Evolutionary conservation across 2,113 vertebrate species (phyloP).

Genomic region (Equus quagga): DNA sequence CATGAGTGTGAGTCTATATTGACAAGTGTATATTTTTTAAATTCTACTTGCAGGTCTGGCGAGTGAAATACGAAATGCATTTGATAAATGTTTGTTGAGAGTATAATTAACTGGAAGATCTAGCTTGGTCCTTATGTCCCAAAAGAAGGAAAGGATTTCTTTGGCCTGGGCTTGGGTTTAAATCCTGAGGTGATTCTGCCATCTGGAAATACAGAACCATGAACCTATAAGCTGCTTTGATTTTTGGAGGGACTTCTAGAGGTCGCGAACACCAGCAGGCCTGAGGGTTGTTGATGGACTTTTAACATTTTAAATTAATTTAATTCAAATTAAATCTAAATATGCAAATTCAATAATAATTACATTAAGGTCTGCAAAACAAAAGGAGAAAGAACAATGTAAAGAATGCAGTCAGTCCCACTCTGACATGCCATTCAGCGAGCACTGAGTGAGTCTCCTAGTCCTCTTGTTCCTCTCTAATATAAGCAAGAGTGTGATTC

Average conservation of each 20-base stretch:
- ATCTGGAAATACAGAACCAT: slow-evolving; percentile 43
- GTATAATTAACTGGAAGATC: neutral
- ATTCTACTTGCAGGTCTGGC: neutral
- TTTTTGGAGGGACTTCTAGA: slow-evolving; percentile 40
- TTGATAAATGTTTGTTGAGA: slow-evolving; percentile 27
- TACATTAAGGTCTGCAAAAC: neutral
- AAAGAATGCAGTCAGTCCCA: neutral
- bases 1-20: neutral
- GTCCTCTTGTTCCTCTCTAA: neutral
- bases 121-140: neutral
- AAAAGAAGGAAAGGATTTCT: slow-evolving; percentile 41
- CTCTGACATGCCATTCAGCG: neutral
- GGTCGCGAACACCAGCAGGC: neutral
- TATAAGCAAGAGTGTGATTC: neutral
- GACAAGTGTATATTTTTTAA: neutral
- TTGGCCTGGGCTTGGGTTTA: slow-evolving; percentile 12
- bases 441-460: neutral
- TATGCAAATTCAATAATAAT: neutral
- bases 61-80: neutral
- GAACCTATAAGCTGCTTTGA: slow-evolving; percentile 53
- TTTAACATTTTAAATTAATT: slow-evolving; percentile 21
- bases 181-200: slow-evolving; percentile 49
- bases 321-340: slow-evolving; percentile 35
- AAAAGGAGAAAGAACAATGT: neutral
- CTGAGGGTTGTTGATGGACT: neutral